Evolutionary conservation across 2,888 invertebrate species (phyloP), one percentile per base, ranked within the genome.

Genomic region (Apamea monoglypha): DNA sequence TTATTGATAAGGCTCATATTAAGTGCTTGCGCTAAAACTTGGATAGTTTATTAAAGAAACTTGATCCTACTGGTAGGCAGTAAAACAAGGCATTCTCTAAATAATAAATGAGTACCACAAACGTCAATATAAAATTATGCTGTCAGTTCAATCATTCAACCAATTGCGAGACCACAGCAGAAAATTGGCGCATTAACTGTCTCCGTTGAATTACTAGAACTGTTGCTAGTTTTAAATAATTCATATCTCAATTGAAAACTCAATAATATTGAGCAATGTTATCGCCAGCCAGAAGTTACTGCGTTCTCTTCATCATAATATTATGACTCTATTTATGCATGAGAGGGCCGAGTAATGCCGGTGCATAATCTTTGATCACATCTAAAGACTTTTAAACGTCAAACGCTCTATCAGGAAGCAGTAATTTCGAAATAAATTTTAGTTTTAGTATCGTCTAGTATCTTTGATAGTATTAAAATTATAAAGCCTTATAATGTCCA

Each of bases 181-280:
- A 77, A 80, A 81, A 87, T 85, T 83, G 81, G 78, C 76, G 69
- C 67, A 82, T 73, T 80, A 85, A 68, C 47, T 80, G 78, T 87
- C 75, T 50, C 75, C 59, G 66, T 59, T 68, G 70, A 78, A 83
- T 76, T 80, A 81, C 59, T 71, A 47, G 69, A 81, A 85, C 50
- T 64, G 47, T 66, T 32, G 66, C 78, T 76, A 47, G 78, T 70
- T 71, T 85, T 81, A 81, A 88, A 86, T 86, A 89, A 89, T 85
- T 88, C 86, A 85, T 80, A 83, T 75, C 82, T 76, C 36, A 76
- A 85, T 89, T 83, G 85, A 85, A 86, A 85, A 78, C 76, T 73
- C 64, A 76, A 83, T 81, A 61, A 56, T 74, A 81, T 82, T 83
- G 67, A 47, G 88, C 16, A 85, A 87, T 76, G 80, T 74, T 74